These are phyloP conservation scores for Parazoanthus atlanticus DNA, from an alignment of 92 coral and sea anemone species.

Conservation along the genomic window DNA sequence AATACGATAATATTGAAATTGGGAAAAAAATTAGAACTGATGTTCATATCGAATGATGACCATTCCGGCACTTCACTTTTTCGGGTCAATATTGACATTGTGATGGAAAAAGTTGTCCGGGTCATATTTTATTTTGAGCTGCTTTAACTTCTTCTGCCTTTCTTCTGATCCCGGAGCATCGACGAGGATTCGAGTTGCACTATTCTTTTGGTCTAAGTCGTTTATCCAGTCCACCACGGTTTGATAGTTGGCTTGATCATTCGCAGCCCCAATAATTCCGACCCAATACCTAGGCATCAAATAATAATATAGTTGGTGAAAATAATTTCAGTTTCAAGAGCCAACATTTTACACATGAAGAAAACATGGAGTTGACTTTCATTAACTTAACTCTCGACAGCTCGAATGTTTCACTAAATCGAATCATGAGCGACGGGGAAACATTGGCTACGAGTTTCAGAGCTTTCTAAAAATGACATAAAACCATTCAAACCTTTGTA, in stretches of 20 bases:
- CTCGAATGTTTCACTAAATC: too few species aligned
- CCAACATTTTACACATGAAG: neutral
- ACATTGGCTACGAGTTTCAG: too few species aligned
- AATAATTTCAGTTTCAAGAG: neutral
- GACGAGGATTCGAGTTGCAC: conserved; percentile 59
- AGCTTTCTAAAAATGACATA: too few species aligned
- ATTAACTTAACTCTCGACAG: too few species aligned
- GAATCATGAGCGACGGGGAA: too few species aligned
- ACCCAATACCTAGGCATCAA: conserved; percentile 64
- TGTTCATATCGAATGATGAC: too few species aligned
- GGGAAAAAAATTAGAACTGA: too few species aligned
- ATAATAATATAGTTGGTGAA: neutral
- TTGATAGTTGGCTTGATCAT: conserved; percentile 38
- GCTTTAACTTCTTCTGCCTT: conserved; percentile 53
- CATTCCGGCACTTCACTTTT: neutral
- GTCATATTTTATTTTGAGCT: conserved; percentile 74
- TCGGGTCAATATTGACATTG: conserved; percentile 67
- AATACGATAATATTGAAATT: too few species aligned
- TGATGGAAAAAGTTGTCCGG: conserved; percentile 85
- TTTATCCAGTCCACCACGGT: conserved; percentile 61
- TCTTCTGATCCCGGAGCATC: conserved; percentile 61
- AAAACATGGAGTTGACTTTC: neutral
- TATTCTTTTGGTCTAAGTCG: conserved; percentile 48
- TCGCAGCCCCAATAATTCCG: conserved; percentile 58
- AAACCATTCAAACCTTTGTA: too few species aligned